These are phyloP conservation scores for Schizopygopsis pylzovi DNA, from an alignment of 2,797 vertebrate species.

Conservation along the genomic window DNA sequence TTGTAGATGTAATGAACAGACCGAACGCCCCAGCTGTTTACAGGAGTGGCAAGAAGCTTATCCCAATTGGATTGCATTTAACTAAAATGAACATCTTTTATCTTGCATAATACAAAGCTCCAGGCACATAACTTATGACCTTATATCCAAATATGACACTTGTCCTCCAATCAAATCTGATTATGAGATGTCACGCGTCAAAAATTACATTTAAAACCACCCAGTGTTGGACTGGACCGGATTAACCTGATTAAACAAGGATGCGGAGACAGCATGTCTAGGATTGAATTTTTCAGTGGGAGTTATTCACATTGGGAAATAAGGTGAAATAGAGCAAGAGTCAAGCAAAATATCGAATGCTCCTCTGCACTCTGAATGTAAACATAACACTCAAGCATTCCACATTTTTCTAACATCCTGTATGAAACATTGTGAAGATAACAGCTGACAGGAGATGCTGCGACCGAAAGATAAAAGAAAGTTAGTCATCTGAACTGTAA, in stretches of 20 bases:
- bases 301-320: slow-evolving; percentile 41
- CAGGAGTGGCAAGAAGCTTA: not conserved
- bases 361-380: not conserved
- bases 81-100: slow-evolving; percentile 15
- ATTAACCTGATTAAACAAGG: slow-evolving; percentile 53
- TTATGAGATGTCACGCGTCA: slow-evolving; percentile 33
- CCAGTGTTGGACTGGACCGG: slow-evolving; percentile 16
- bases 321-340: slow-evolving; percentile 29
- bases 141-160: slow-evolving; percentile 5
- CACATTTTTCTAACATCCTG: no score
- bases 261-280: slow-evolving; percentile 27
- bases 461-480: no score
- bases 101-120: not conserved
- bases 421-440: no score
- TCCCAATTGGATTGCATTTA: slow-evolving; percentile 3
- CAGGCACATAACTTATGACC: slow-evolving; percentile 9
- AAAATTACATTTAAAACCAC: slow-evolving; percentile 36
- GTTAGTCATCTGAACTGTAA: no score
- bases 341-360: not conserved
- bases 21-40: not conserved
- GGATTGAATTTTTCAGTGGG: slow-evolving; percentile 28
- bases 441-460: no score
- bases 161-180: slow-evolving; percentile 32
- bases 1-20: slow-evolving; percentile 13
- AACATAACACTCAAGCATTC: no score